phyloP scores from a whole-genome alignment of 1,140 invertebrate genomes.

The Leucophenga varia region DNA sequence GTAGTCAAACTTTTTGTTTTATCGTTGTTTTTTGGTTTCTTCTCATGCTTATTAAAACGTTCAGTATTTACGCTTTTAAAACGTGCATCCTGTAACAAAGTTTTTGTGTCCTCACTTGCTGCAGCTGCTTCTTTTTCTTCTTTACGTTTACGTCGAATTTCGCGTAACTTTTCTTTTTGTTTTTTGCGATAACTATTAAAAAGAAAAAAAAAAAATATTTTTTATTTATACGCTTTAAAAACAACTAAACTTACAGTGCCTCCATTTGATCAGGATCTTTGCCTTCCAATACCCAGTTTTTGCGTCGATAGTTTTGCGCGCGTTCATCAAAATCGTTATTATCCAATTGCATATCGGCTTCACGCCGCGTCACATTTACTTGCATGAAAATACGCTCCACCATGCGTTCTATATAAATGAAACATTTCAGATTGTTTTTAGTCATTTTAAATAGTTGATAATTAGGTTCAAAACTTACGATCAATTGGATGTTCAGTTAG shows the following conservation, averaged over 20 bases:
- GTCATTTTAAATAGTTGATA: no score
- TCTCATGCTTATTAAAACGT: slow-evolving; percentile 41
- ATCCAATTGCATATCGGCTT: slow-evolving; percentile 89
- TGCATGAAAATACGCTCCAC: slow-evolving; percentile 76
- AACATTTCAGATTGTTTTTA: no score
- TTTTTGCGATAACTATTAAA: slow-evolving; percentile 41
- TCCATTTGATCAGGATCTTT: slow-evolving; percentile 78
- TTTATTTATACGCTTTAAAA: not conserved
- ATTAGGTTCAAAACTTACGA: slow-evolving; percentile 65
- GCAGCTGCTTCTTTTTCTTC: slow-evolving; percentile 20
- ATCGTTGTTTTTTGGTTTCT: slow-evolving; percentile 18
- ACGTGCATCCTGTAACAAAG: slow-evolving; percentile 43
- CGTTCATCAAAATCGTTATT: slow-evolving; percentile 89
- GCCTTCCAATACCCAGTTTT: slow-evolving; percentile 83
- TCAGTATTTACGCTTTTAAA: slow-evolving; percentile 37
- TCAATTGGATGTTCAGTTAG: slow-evolving; percentile 82
- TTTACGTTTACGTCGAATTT: slow-evolving; percentile 40
- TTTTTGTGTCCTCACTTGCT: slow-evolving; percentile 18
- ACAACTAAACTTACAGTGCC: slow-evolving; percentile 53
- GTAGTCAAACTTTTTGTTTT: not conserved
- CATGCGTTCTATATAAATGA: slow-evolving; percentile 42
- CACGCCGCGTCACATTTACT: slow-evolving; percentile 84
- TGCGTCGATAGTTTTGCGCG: slow-evolving; percentile 83
- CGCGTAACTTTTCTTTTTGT: slow-evolving; percentile 47
- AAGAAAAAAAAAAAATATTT: not conserved